Base-by-base conservation (phyloP, 2,888 invertebrate genomes). In the Gasteruption jaculator region DNA sequence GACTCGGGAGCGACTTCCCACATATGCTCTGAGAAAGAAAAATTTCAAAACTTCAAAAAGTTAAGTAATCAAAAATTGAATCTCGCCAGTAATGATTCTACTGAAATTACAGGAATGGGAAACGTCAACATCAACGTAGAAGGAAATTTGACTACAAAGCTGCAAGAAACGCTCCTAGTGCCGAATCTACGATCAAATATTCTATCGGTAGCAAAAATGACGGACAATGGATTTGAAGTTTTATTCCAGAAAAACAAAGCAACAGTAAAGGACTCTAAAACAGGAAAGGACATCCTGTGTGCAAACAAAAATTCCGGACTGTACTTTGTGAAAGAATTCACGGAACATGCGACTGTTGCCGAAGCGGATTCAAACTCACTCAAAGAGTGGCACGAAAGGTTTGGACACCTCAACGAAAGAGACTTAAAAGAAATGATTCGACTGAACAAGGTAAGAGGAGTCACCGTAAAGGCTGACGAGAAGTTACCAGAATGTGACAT, bases 1-100 rank as follows among this genome's bases (percentile, higher is more conserved):
- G 45, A 50, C 29, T 48, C 46, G 10, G 44, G 49, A 1, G 41
- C 43, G 22, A 45, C 48, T 3, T 27, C 43, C 18, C 50, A 50
- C 18, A 12, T 50, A 27, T 45, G 49, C 18, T 38, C 39, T 11
- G 16, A 29, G 21, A n/a, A 24, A 11, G 21, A 39, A 5, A 27
- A 39, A 10, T 50, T 48, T 34, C 39, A 39, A n/a, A 25, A 27
- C 26, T 33, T 35, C 25, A 38, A 35, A 5, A 40, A 40, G 18
- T 19, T 16, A 14, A 3, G 33, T 21, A 10, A 16, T 4, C 37
- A 40, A 11, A 43, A 49, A 35, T 16, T 49, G 11, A 47, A 47
- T 19, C 31, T 47, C 8, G 45, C 46, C 7, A 45, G 40, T n/a
- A 43, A 35, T 21, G 32, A 36, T 2, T 45, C 46, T 16, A 38